Evolutionary conservation across 2,888 invertebrate genomes (phyloP), one percentile per base, ranked within the genome.

Genomic region (Aphrophora alni): DNA sequence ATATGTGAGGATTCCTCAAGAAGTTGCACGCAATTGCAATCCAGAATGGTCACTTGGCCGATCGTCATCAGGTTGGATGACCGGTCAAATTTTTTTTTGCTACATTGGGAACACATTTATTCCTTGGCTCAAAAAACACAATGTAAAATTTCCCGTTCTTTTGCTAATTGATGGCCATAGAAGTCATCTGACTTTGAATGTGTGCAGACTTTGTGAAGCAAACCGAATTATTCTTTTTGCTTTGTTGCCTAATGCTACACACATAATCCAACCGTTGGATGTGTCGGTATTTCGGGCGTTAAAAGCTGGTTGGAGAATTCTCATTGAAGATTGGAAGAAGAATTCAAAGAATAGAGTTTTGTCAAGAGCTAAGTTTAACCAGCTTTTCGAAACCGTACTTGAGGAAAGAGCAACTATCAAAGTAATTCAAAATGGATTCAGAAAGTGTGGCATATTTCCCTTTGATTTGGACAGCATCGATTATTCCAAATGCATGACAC

Each of bases 231-330:
- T 38, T 44, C 24, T 75, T 24, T 75, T 44, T 44, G 75, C 38
- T 5, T 27, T 75, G 10, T 33, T 75, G 51, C 75, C 75, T 8
- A 75, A 75, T 75, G 75, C 75, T 14, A 75, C 75, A 12, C 75
- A 75, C 27, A 21, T 75, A 14, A 75, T 75, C 21, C 44, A 75
- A 51, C 75, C 44, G n/a, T 75, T 75, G 51, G 75, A 75, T 24
- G 75, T 75, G 2, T n/a, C 75, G 7, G 75, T 75, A 17, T 75
- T 75, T 21, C 38, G 75, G 21, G 4, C 75, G 24, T 51, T 75
- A 75, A 75, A 75, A 51, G 75, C 75, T 14, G 75, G 75, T 26
- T 75, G 75, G 75, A 17, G 24, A 38, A 75, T 17, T 17, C 26
- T 38, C 25, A 51, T 75, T 38, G 28, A 73, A 73, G 73, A 73